Evolutionary conservation across 2,797 vertebrate species (phyloP).

Genomic region (Sarcophilus harrisii): DNA sequence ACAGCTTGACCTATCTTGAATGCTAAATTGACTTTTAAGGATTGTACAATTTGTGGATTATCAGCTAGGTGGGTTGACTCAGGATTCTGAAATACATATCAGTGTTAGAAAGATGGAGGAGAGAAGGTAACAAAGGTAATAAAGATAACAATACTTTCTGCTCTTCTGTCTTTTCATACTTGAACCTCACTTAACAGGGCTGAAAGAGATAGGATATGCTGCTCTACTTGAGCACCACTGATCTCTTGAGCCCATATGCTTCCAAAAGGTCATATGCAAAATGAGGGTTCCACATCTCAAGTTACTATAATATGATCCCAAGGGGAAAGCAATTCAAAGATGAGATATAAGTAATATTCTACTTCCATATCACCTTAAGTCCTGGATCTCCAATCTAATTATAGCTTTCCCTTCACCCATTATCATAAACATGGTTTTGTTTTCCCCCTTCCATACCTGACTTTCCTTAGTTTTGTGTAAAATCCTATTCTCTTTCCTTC

Average conservation of each 20-base stretch:
- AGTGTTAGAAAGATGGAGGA: neutral
- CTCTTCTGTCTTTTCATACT: no score
- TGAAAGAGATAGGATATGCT: neutral
- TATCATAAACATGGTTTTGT: neutral
- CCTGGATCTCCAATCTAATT: neutral
- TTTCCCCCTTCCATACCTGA: neutral
- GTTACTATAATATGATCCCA: neutral
- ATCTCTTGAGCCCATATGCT: neutral
- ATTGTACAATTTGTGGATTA: neutral
- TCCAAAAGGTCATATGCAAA: neutral
- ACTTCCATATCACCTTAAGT: neutral
- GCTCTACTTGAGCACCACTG: neutral
- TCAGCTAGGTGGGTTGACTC: neutral
- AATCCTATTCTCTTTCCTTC: neutral
- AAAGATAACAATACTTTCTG: neutral
- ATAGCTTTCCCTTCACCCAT: neutral
- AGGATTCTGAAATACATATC: neutral
- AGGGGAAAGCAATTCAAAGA: neutral
- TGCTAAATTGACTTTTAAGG: constrained; percentile 10
- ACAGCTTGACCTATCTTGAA: neutral
- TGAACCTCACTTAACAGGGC: neutral
- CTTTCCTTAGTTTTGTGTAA: neutral
- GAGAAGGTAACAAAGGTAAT: neutral
- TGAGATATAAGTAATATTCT: neutral
- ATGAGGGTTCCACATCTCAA: neutral